Percentiles rank a stretch among this genome's conserved stretches.
Evolutionary conservation across 2,797 vertebrate genomes (phyloP).

Genomic region (Amblyopsis hoosieri): DNA sequence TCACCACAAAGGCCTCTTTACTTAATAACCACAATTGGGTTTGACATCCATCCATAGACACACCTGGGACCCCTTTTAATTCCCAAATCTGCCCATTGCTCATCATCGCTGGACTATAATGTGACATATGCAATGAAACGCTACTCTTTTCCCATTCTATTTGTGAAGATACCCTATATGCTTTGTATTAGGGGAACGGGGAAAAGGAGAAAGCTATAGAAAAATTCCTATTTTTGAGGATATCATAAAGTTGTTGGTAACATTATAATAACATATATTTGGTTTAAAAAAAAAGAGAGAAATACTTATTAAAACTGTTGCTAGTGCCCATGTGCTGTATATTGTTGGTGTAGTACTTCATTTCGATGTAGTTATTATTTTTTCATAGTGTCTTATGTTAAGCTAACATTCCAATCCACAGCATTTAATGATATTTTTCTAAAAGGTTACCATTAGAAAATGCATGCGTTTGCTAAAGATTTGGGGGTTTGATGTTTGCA

Average conservation of each 20-base stretch:
- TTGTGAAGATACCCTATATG: slow-evolving; percentile 51
- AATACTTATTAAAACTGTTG: slow-evolving; percentile 29
- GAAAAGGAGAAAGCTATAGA: slow-evolving; percentile 23
- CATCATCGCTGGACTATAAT: slow-evolving; percentile 43
- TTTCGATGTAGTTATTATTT: slow-evolving; percentile 72
- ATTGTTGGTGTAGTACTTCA: slow-evolving; percentile 85
- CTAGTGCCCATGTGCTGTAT: slow-evolving; percentile 89
- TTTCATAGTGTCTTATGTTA: slow-evolving; percentile 42
- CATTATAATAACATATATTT: slow-evolving; percentile 57
- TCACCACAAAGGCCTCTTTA: background rate
- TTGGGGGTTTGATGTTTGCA: slow-evolving; percentile 61
- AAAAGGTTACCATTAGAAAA: slow-evolving; percentile 73
- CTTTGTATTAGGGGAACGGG: slow-evolving; percentile 47
- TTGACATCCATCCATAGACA: slow-evolving; percentile 6
- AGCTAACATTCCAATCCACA: slow-evolving; percentile 75
- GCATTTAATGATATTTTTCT: slow-evolving; percentile 81
- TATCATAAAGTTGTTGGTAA: slow-evolving; percentile 80
- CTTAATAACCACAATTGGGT: background rate
- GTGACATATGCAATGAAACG: slow-evolving; percentile 71
- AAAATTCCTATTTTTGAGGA: slow-evolving; percentile 81
- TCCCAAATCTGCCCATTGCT: slow-evolving; percentile 25
- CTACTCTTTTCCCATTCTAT: slow-evolving; percentile 28
- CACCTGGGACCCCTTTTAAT: background rate
- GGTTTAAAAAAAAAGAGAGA: slow-evolving; percentile 42
- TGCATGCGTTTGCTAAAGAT: slow-evolving; percentile 84